phyloP scores from a whole-genome alignment of 2,113 vertebrate species.

The Polypterus bichir region DNA sequence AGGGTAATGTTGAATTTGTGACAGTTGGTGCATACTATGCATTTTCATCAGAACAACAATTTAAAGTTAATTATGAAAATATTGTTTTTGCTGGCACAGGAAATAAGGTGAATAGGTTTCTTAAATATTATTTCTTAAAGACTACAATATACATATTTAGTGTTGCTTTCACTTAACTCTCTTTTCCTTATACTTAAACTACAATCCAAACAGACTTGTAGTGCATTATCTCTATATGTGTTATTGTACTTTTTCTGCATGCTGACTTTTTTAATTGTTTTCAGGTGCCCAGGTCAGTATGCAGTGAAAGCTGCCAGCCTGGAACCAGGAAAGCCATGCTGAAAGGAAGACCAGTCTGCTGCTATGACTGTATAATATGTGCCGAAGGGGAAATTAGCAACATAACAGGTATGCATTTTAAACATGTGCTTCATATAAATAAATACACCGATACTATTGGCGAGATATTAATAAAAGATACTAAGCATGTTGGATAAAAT shows the following conservation, averaged over 20 bases:
- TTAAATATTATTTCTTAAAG: neutral
- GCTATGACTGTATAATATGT: conserved; percentile 15
- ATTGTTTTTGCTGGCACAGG: conserved; percentile 26
- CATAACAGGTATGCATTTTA: conserved; percentile 1
- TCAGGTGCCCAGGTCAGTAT: conserved; percentile 9
- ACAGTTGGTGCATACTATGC: conserved; percentile 21
- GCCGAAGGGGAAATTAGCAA: conserved; percentile 11
- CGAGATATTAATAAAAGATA: no score
- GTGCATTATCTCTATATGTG: neutral
- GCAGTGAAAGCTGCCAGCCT: conserved; percentile 10
- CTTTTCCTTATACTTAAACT: neutral
- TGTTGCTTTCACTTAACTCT: neutral
- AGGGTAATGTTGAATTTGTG: conserved; percentile 12
- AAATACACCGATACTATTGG: no score
- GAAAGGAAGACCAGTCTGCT: conserved; percentile 11
- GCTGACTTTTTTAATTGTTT: neutral
- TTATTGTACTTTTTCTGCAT: neutral
- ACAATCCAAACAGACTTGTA: neutral
- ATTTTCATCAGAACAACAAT: conserved; percentile 11
- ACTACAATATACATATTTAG: neutral
- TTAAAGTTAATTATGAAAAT: conserved; percentile 21
- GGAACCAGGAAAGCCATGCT: conserved; percentile 9
- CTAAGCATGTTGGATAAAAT: no score
- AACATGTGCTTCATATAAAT: neutral
- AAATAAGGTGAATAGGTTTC: conserved; percentile 11